Percentiles rank a stretch among this genome's conserved stretches.
These are phyloP conservation scores for Platycheirus rosarum DNA, from an alignment of 2,888 invertebrate species.

Conservation along the genomic window DNA sequence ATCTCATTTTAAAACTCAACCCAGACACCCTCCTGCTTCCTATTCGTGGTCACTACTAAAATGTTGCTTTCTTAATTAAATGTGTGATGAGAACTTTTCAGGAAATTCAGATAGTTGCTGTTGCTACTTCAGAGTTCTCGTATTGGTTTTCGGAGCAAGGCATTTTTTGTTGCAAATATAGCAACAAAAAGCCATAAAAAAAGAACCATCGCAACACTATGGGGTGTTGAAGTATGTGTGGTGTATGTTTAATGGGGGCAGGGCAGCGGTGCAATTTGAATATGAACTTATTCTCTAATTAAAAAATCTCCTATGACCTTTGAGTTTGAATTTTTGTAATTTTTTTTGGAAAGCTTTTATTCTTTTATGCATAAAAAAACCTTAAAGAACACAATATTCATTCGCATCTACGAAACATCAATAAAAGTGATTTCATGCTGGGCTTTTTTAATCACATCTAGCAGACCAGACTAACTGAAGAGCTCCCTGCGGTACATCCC, in stretches of 20 bases:
- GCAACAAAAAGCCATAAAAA: conserved; percentile 20
- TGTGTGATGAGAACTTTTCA: conserved; percentile 67
- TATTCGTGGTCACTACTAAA: conserved; percentile 49
- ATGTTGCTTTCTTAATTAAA: conserved; percentile 67
- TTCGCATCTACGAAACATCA: conserved; percentile 59
- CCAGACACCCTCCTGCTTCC: conserved; percentile 55
- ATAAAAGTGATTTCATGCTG: conserved; percentile 61
- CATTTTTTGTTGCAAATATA: conserved; percentile 35
- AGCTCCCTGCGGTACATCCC: conserved; percentile 52
- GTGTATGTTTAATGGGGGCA: conserved; percentile 22
- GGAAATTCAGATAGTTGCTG: conserved; percentile 51
- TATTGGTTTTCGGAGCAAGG: conserved; percentile 65
- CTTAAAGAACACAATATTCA: conserved; percentile 46
- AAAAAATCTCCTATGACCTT: conserved; percentile 58
- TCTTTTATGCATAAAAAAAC: conserved; percentile 19
- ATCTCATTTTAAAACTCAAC: neutral
- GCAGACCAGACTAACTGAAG: conserved; percentile 67
- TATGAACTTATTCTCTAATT: conserved; percentile 55
- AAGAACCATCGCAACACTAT: conserved; percentile 2
- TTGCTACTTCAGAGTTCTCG: conserved; percentile 64
- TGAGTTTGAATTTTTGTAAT: conserved; percentile 29
- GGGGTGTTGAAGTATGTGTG: too few relatives aligned
- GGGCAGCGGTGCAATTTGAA: conserved; percentile 49
- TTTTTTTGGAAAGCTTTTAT: conserved; percentile 33
- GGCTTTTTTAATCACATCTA: conserved; percentile 63